Base-by-base conservation (phyloP, 1,140 invertebrate genomes). In the Ooceraea biroi region DNA sequence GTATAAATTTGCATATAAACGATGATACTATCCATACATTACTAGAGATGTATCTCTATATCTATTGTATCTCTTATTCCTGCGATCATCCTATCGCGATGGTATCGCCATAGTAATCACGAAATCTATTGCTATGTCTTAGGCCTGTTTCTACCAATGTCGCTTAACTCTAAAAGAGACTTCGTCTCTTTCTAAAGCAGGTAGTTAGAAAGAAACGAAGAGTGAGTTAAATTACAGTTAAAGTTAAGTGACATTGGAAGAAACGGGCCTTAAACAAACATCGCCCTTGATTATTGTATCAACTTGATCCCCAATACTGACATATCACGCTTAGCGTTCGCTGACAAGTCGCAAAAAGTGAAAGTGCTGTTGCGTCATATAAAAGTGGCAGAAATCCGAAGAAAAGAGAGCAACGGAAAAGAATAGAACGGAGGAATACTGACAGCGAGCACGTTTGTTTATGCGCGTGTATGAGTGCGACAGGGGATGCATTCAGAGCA, bases 401-500 rank as follows among this genome's bases (percentile, higher is more conserved):
- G 52, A 72, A 72, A 46, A 57, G 72, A 68, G n/a, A 57, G 46
- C 25, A 66, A 65, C 71, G 50, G 50, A 73, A 48, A 48, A 66
- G 27, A 60, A 65, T 58, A 19, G 83, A 52, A 80, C 14, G 8
- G 25, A n/a, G 25, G 57, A 27, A 77, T 46, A 74, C 78, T 71
- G 57, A 69, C 73, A 36, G 76, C 41, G 76, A 41, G 17, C 55
- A 72, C 73, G 77, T 88, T 77, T 77, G 82, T 77, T 61, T 65
- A 80, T 83, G 63, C 52, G 71, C 72, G 57, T 60, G 68, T 77
- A 63, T 58, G 65, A 50, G 83, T 61, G 71, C 60, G 84, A 91
- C 90, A 86, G 41, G 76, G 84, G 86, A 88, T 90, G 91, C 90
- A 91, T 92, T 90, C 85, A 87, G 85, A 91, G 83, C 87, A 85